These are phyloP conservation scores for Ciconia boyciana DNA, from an alignment of 2,113 vertebrate species.

Conservation along the genomic window DNA sequence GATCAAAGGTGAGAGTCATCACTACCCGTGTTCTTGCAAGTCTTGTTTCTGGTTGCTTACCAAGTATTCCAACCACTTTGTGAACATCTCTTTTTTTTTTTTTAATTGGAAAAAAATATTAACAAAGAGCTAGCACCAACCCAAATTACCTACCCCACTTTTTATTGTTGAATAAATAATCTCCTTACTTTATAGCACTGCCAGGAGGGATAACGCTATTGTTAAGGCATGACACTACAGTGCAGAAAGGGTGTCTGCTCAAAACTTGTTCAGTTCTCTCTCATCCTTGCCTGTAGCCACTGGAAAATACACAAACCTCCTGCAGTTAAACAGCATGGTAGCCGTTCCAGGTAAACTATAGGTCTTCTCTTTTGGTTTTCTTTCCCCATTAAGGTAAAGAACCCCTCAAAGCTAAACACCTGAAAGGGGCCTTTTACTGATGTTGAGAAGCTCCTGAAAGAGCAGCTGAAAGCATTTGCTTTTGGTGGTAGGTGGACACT, in stretches of 20 bases:
- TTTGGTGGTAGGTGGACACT: background rate
- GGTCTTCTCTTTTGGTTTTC: background rate
- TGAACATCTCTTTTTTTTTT: background rate
- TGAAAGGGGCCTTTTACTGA: background rate
- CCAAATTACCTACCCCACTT: background rate
- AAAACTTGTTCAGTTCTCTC: background rate
- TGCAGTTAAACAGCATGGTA: background rate
- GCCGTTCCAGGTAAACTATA: background rate
- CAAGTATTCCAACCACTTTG: background rate
- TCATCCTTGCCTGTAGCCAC: background rate
- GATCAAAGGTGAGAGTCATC: slow-evolving; percentile 16
- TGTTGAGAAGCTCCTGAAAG: background rate
- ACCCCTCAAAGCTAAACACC: background rate
- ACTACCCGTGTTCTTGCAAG: background rate
- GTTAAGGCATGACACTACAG: background rate
- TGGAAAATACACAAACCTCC: background rate
- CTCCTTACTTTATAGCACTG: background rate
- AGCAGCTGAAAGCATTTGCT: background rate
- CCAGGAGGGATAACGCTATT: background rate
- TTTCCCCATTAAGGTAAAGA: background rate
- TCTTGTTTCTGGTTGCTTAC: background rate
- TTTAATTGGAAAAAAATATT: background rate
- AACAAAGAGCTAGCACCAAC: background rate
- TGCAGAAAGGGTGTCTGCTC: background rate
- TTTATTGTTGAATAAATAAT: background rate